Conservation (phyloP, 2,113 vertebrate species). For the Delphinus delphis region DNA sequence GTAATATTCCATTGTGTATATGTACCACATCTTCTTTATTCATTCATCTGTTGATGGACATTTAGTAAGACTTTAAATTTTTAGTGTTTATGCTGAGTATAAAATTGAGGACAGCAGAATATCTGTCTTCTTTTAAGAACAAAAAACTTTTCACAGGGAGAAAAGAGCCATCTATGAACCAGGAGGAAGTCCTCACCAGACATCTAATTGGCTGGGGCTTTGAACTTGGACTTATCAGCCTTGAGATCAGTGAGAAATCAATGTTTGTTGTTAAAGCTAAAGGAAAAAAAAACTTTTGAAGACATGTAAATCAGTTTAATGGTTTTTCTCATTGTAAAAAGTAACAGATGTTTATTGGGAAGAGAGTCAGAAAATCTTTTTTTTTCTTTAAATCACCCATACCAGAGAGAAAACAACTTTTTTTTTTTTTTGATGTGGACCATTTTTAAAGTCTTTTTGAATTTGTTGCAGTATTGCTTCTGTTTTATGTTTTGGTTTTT, state of each 20-base stretch:
- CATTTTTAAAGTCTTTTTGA: too few relatives aligned
- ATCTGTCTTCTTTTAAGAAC: slow-evolving; percentile 9
- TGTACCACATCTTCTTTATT: background rate
- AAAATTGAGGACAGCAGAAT: background rate
- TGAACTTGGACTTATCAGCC: background rate
- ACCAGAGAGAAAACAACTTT: background rate
- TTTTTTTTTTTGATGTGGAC: too few relatives aligned
- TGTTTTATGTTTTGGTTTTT: too few relatives aligned
- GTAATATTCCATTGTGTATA: background rate
- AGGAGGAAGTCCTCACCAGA: background rate
- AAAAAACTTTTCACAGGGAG: background rate
- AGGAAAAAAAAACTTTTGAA: background rate
- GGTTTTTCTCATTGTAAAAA: slow-evolving; percentile 38
- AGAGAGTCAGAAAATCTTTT: slow-evolving; percentile 2
- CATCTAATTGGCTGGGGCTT: background rate
- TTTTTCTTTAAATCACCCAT: background rate
- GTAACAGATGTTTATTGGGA: slow-evolving; percentile 37
- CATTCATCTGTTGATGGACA: background rate
- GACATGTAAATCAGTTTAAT: background rate
- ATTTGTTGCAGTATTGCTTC: too few relatives aligned
- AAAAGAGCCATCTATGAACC: background rate
- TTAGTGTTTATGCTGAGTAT: background rate
- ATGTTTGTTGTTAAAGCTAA: background rate
- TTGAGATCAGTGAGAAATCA: background rate
- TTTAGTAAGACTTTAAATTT: background rate